Evolutionary conservation across 1,140 invertebrate species (phyloP), one percentile per base, ranked within the genome.

Genomic region (Tetragnatha versicolor): DNA sequence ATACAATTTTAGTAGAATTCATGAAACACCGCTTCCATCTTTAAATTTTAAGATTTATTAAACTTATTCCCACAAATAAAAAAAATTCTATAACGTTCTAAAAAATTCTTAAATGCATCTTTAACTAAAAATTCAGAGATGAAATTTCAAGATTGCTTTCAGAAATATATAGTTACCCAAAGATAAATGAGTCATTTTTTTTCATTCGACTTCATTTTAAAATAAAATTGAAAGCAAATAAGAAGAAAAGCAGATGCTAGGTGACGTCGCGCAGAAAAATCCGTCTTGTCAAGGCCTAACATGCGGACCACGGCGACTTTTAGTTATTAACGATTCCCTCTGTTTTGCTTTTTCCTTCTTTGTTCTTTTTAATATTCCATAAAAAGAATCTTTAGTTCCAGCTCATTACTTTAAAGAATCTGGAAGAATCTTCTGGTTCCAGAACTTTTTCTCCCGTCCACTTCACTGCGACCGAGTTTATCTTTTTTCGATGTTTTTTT

Each of bases 381-480:
- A 37, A 72, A 42, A 60, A 45, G 25, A 42, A 39, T 63, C 35
- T 35, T 9, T 53, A n/a, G 53, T 73, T 73, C 69, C 53, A 73
- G 51, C 66, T 70, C 66, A 70, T 70, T 70, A 70, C 66, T 70
- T 70, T 35, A 55, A 70, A 70, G 31, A 33, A 70, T 31, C 47
- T 37, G 47, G 49, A 70, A 70, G 55, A 70, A 53, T 29, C 47
- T 27, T 27, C 20, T 29, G 9, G 0, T 37, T 47, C 29, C 27
- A 12, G 7, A 53, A 53, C 12, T 53, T 66, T 45, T 66, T 29
- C 27, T 66, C 29, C 49, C 27, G 33, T 42, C 45, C 51, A 33
- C n/a, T 51, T 68, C 42, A 68, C 51, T 68, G 58, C 47, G 33
- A 22, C 37, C 47, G 20, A 69, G 66, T 27, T 73, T 49, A 22